These are phyloP conservation scores for Poeciliopsis turrubarensis DNA, from an alignment of 2,113 vertebrate species.

Conservation along the genomic window DNA sequence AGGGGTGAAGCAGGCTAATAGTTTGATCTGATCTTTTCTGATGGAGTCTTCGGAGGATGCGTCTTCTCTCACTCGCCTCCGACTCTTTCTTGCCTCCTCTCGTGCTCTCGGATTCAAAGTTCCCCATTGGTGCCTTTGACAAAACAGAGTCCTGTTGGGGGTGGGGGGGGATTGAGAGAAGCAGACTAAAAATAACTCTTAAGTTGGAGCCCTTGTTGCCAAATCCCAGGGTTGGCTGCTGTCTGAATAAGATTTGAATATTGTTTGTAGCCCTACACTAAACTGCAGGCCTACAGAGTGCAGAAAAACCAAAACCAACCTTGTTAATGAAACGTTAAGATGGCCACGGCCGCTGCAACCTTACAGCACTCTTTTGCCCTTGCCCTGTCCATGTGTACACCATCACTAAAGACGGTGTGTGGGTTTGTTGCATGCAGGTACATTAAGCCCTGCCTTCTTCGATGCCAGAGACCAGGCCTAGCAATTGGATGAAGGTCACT, in stretches of 20 bases:
- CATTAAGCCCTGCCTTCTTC: constrained; percentile 66
- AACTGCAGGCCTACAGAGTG: constrained; percentile 33
- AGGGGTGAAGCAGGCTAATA: constrained; percentile 58
- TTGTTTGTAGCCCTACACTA: constrained; percentile 59
- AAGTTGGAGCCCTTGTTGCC: constrained; percentile 74
- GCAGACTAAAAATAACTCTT: constrained; percentile 80
- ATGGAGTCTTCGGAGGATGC: constrained; percentile 66
- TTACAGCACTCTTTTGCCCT: constrained; percentile 52
- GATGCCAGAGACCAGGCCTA: constrained; percentile 69
- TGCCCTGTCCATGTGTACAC: constrained; percentile 51
- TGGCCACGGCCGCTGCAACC: constrained; percentile 38
- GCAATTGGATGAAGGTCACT: constrained; percentile 80
- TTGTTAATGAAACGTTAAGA: constrained; percentile 39
- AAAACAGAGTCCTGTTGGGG: constrained; percentile 66
- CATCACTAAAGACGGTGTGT: constrained; percentile 46
- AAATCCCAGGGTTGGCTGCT: constrained; percentile 74
- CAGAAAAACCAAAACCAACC: constrained; percentile 33
- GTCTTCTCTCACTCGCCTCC: constrained; percentile 52
- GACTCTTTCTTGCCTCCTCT: constrained; percentile 50
- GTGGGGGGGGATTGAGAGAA: constrained; percentile 53
- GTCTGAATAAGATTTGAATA: constrained; percentile 79
- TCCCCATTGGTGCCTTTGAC: constrained; percentile 78
- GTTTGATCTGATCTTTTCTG: constrained; percentile 75
- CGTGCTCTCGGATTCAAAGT: constrained; percentile 73
- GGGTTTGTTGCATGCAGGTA: constrained; percentile 62